Evolutionary conservation across 2,113 vertebrate species (phyloP), one percentile per base, ranked within the genome.

Genomic region (Sinocyclocheilus anophthalmus): DNA sequence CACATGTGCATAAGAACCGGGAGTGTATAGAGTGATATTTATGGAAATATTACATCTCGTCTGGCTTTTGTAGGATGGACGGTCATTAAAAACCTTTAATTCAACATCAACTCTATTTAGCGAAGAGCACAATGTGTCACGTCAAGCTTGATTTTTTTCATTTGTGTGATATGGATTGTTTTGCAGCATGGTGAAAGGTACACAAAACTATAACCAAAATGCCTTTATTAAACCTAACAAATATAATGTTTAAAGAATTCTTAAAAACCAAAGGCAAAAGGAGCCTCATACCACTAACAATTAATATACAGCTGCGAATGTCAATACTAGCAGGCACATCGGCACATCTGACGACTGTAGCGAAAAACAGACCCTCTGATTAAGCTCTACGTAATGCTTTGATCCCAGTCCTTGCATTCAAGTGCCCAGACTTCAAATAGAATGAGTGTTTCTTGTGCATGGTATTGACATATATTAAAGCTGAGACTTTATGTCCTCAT

Each of bases 361-460:
- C 22, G 53, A 24, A 59, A 86, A 82, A 82, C 79, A 76, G 85
- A 76, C 78, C 70, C 75, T 84, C 81, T 84, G 86, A 87, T 53
- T 79, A 76, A 84, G 80, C 61, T 45, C 45, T 50, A 48, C 67
- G 48, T 78, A 78, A 87, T 79, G 75, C 63, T 87, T 70, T 87
- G 81, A 78, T 84, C 81, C 24, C 37, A 9, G 45, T 26, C 24
- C 30, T 57, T 26, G 55, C 72, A 76, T 26, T 73, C 12, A 82
- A 82, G 70, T 55, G 26, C 81, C 5, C 81, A 39, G 67, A 86
- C 84, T 14, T 16, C 20, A 57, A 50, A 83, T 73, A n/a, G 24
- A 84, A 57, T 20, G 45, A 13, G n/a, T 26, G 30, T 53, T 67
- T 76, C 48, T 87, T 24, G 65, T 79, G 81, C 59, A 45, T 83